Evolutionary conservation across 2,797 vertebrate genomes (phyloP).

Genomic region (Strix occidentalis): DNA sequence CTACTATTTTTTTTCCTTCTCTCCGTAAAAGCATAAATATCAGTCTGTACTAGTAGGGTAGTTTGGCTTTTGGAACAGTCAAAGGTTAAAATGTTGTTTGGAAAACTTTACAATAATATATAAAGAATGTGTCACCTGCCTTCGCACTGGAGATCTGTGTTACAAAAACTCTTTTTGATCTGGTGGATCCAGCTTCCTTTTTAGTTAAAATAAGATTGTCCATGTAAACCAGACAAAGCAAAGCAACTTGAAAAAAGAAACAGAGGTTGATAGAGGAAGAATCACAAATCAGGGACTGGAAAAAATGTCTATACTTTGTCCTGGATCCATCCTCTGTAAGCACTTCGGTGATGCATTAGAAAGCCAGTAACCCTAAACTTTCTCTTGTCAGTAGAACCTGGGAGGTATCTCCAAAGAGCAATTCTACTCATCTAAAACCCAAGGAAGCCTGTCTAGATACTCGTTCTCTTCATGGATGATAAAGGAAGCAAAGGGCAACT

Average conservation of each 20-base stretch:
- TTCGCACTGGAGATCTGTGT: background rate
- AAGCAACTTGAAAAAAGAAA: background rate
- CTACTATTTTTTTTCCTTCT: background rate
- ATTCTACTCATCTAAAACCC: background rate
- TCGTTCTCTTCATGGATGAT: background rate
- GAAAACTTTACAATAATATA: background rate
- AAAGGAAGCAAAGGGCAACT: background rate
- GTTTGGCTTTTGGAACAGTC: background rate
- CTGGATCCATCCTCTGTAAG: background rate
- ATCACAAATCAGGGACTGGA: background rate
- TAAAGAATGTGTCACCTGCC: background rate
- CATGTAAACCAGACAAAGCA: background rate
- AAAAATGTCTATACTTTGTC: background rate
- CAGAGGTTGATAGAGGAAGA: background rate
- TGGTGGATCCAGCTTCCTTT: background rate
- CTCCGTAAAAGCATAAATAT: background rate
- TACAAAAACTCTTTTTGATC: background rate
- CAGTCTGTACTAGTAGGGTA: background rate
- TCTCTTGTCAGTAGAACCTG: background rate
- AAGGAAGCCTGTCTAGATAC: background rate
- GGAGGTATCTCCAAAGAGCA: background rate
- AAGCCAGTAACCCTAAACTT: background rate
- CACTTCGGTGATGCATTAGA: background rate
- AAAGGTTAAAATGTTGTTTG: background rate
- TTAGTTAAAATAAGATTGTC: conserved; percentile 7